Percentiles rank a stretch among this genome's conserved stretches.
These are phyloP conservation scores for Prosapia bicincta DNA, from an alignment of 2,888 invertebrate genomes.

Conservation along the genomic window DNA sequence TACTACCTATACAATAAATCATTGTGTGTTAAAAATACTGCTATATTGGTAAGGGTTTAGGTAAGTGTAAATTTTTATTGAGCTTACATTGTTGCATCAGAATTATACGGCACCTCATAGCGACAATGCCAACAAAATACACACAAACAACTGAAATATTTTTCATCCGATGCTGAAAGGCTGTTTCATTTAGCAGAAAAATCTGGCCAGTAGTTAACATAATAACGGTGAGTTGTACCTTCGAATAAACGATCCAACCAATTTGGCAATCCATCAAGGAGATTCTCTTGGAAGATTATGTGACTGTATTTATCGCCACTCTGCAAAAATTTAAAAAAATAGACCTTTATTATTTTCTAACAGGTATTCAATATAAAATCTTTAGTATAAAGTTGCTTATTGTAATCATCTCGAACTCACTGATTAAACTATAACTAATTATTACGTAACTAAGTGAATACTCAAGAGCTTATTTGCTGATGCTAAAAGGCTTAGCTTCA, in stretches of 20 bases:
- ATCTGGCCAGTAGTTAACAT: constrained; percentile 98
- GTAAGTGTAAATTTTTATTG: neutral
- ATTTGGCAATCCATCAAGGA: constrained; percentile 88
- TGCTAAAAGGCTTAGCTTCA: too few species aligned
- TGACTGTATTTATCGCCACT: constrained; percentile 45
- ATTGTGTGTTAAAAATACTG: too few species aligned
- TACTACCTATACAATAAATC: too few species aligned
- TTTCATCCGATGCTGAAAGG: neutral
- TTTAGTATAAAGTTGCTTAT: too few species aligned
- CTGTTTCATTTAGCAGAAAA: constrained; percentile 48
- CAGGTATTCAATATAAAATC: too few species aligned
- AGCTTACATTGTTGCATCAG: neutral
- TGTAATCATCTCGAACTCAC: too few species aligned
- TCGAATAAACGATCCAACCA: constrained; percentile 98
- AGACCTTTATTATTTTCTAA: too few species aligned
- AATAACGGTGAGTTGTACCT: constrained; percentile 92
- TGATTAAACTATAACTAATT: too few species aligned
- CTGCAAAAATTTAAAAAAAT: neutral
- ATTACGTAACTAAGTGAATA: too few species aligned
- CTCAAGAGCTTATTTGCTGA: too few species aligned
- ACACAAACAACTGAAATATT: neutral
- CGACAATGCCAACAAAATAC: neutral
- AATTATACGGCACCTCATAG: neutral
- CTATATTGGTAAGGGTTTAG: too few species aligned
- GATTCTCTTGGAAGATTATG: constrained; percentile 64